Conservation (phyloP, 1,140 invertebrate species). For the Macrostomum lignano region DNA sequence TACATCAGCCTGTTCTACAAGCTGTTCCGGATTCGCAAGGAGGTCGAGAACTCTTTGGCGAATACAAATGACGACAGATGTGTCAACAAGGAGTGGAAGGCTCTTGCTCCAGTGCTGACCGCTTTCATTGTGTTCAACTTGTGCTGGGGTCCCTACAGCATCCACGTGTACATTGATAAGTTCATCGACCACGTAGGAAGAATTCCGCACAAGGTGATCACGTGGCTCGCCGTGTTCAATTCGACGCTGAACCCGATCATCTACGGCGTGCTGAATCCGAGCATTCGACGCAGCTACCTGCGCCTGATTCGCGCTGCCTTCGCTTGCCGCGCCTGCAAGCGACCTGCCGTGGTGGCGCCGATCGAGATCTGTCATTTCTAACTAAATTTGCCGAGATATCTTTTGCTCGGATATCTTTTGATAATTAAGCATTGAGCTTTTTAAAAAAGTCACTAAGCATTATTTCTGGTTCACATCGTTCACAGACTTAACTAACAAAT, state of each 20-base stretch:
- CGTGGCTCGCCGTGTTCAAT: constrained; percentile 1
- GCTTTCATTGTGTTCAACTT: not conserved
- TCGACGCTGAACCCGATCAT: not conserved
- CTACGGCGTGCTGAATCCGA: not conserved
- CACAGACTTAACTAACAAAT: too few relatives aligned
- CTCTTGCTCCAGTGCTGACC: not conserved
- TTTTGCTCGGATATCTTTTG: too few relatives aligned
- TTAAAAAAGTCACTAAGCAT: too few relatives aligned
- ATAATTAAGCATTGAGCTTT: too few relatives aligned
- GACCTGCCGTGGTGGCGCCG: too few relatives aligned
- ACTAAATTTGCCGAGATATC: too few relatives aligned
- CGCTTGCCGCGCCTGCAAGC: too few relatives aligned
- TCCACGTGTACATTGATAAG: constrained; percentile 1
- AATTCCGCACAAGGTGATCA: not conserved
- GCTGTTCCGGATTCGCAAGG: not conserved
- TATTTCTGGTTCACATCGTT: too few relatives aligned
- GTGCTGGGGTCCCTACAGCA: constrained; percentile 1
- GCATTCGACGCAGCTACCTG: too few relatives aligned
- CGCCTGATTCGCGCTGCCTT: too few relatives aligned
- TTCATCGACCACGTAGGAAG: not conserved
- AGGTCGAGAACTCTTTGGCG: not conserved
- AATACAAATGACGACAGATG: too few relatives aligned
- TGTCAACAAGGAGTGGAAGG: not conserved
- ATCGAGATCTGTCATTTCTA: too few relatives aligned
- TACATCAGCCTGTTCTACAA: constrained; percentile 1